Conservation (phyloP, 2,797 vertebrate genomes). For the Sebastes dallii region DNA sequence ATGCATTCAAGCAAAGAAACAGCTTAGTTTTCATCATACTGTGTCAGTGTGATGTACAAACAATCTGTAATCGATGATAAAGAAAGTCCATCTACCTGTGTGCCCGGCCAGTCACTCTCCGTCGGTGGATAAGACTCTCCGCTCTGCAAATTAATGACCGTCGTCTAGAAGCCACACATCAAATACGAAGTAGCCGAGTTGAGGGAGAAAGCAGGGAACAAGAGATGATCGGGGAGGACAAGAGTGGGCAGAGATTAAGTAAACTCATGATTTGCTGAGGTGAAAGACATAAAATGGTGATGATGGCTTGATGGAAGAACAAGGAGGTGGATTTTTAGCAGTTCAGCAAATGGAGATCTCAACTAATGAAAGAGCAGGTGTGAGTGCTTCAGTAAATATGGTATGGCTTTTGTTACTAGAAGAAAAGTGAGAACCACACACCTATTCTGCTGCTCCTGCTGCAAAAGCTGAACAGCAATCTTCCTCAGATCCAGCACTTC, state of each 20-base stretch:
- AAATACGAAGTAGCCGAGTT: slow-evolving; percentile 72
- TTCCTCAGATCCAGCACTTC: slow-evolving; percentile 96
- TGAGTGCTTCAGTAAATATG: neutral
- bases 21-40: neutral
- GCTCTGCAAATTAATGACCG: slow-evolving; percentile 94
- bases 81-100: slow-evolving; percentile 76
- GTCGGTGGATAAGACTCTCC: slow-evolving; percentile 94
- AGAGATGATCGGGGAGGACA: slow-evolving; percentile 3
- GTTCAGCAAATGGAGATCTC: neutral
- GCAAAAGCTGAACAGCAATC: slow-evolving; percentile 94
- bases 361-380: neutral
- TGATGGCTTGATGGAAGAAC: neutral
- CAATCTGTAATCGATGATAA: neutral
- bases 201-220: slow-evolving; percentile 57
- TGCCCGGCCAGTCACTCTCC: slow-evolving; percentile 88
- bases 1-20: neutral
- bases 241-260: slow-evolving; percentile 6
- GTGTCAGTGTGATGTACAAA: neutral
- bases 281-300: neutral
- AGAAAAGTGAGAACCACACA: slow-evolving; percentile 53
- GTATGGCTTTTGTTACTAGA: neutral
- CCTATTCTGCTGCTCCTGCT: slow-evolving; percentile 98
- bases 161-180: slow-evolving; percentile 83
- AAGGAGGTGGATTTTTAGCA: slow-evolving; percentile 34
- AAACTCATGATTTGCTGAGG: slow-evolving; percentile 36